Evolutionary conservation across 2,888 invertebrate species (phyloP), one percentile per base, ranked within the genome.

Genomic region (Drosophila putrida): DNA sequence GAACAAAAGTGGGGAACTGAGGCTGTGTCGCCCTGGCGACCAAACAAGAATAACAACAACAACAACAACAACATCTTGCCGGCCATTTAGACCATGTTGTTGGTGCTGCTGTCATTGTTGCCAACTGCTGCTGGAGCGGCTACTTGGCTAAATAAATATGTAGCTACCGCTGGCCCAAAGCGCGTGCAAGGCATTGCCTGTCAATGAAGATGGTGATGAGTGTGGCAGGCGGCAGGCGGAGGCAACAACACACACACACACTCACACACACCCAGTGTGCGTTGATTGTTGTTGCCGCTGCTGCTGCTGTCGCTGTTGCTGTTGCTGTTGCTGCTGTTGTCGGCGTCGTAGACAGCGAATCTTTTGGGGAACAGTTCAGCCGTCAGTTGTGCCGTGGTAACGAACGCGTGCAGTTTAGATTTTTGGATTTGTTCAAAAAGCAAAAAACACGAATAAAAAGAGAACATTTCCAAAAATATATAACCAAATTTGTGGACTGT

Each of bases 381-480:
- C 80, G 78, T 89, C 90, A 91, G 91, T 90, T 86, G 88, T 78
- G 76, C 78, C 81, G 84, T 83, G 84, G 80, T 80, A 79, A 82
- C 84, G 88, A 84, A 84, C 82, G 90, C 85, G 90, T 85, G 71
- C 87, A 90, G 91, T 88, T 80, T 90, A 71, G 59, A 66, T 69
- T 75, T 75, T 65, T 75, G 35, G 54, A 73, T 60, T 59, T 71
- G 15, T 51, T 43, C 33, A 62, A 70, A 62, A 57, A 39, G 10
- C 13, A 44, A 58, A 51, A 31, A 31, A 31, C 27, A 41, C 43
- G 39, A 13, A 31, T 6, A 31, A 64, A 44, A 53, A 28, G 43
- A 43, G 28, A 49, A 44, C 47, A 59, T 51, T 39, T 46, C 39
- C 20, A 13, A 27, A 36, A 28, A 51, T 38, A 60, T 43, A 25